phyloP scores from a whole-genome alignment of 2,113 vertebrate species.

The Procavia capensis region DNA sequence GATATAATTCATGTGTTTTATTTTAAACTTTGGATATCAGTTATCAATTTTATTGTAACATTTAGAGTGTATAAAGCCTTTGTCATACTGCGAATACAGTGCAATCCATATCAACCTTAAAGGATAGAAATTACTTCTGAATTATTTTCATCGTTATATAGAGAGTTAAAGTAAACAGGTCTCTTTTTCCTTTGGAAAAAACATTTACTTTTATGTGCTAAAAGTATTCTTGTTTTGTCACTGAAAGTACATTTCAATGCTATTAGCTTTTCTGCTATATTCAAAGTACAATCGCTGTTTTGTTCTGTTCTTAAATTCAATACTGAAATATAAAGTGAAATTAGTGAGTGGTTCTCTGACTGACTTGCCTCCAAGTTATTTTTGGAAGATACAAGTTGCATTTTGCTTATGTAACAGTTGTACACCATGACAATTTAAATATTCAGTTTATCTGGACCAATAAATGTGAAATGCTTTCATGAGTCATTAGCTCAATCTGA shows the following conservation, averaged over 20 bases:
- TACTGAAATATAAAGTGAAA: background rate
- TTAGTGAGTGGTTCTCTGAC: background rate
- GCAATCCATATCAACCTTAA: background rate
- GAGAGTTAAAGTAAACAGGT: background rate
- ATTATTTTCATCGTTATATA: slow-evolving; percentile 11
- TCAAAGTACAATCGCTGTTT: background rate
- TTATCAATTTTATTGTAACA: background rate
- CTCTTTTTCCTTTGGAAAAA: background rate
- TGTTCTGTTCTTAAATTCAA: background rate
- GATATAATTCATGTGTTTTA: background rate
- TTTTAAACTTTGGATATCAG: background rate
- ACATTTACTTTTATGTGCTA: background rate
- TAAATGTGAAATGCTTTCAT: slow-evolving; percentile 7
- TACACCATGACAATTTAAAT: slow-evolving; percentile 19
- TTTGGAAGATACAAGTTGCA: background rate
- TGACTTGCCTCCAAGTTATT: slow-evolving; percentile 10
- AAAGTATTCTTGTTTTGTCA: slow-evolving; percentile 21
- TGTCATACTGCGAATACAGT: background rate
- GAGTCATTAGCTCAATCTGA: background rate
- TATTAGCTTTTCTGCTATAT: background rate
- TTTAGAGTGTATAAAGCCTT: background rate
- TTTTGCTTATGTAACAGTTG: background rate
- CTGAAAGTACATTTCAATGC: background rate
- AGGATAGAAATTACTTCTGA: background rate
- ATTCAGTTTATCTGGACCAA: slow-evolving; percentile 11